Base-by-base conservation (phyloP, 1,140 invertebrate genomes). In the Drosophila pruinosa region DNA sequence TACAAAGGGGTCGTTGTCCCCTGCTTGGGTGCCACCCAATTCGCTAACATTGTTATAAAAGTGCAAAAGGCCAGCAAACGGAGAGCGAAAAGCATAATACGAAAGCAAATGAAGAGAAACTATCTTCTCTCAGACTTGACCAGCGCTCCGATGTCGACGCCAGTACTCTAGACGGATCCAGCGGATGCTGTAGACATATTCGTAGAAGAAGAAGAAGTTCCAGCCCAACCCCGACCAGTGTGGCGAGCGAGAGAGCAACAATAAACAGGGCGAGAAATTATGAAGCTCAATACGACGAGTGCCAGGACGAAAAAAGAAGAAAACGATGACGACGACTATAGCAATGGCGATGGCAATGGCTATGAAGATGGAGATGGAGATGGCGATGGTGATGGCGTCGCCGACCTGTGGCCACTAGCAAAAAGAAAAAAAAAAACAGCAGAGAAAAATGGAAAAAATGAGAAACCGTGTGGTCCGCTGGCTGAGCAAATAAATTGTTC, bases 11-110 rank as follows among this genome's bases (percentile, higher is more conserved):
- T 43, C 48, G 31, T 28, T 54, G 50, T 14, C 24, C 14, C 21
- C 31, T 50, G 38, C 56, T 22, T 6, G 38, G 28, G 53, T 38
- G 17, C 61, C 22, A 58, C 45, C 53, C 69, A 69, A 56, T 48
- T 57, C 62, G 65, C 69, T 64, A 74, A 88, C 81, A 86, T 81
- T 86, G 81, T 86, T 86, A 88, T 81, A 81, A 75, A 86, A 88
- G 78, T 82, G 75, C 82, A 88, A 88, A 72, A 45, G 74, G 68
- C 68, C 54, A 62, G 48, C 64, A 17, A 53, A 22, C 45, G 26
- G 36, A 43, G 26, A 57, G 38, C 15, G 26, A 15, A 38, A 34
- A 56, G 22, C 34, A 48, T 54, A 58, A 54, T 36, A 7, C 5
- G 8, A 2, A 53, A 39, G 47, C 31, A 21, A 41, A 39, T 53